Evolutionary conservation across 2,113 vertebrate genomes (phyloP).

Genomic region (human (Homo sapiens)): DNA sequence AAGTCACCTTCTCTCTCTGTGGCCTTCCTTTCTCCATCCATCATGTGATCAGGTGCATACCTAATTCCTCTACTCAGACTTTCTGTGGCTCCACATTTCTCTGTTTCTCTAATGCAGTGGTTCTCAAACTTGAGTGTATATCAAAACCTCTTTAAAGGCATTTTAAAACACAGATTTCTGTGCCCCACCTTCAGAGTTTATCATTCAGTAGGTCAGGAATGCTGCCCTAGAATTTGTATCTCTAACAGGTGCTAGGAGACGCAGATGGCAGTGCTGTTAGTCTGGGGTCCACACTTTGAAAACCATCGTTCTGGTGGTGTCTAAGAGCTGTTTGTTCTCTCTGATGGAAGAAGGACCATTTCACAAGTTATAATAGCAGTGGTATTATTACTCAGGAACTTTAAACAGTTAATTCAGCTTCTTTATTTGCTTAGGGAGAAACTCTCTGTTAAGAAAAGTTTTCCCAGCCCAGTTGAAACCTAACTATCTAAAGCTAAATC

Average conservation of each 20-base stretch:
- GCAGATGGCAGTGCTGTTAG: accelerated
- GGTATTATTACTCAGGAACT: neutral
- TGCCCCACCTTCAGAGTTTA: neutral
- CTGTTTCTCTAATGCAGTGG: neutral
- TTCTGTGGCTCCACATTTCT: neutral
- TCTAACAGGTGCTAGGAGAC: neutral
- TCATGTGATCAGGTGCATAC: neutral
- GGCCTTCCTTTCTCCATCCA: neutral
- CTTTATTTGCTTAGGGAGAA: conserved; percentile 22
- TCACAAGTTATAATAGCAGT: neutral
- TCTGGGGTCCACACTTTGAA: neutral
- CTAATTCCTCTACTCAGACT: neutral
- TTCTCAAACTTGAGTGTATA: neutral
- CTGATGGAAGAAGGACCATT: neutral
- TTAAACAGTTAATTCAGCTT: conserved; percentile 6
- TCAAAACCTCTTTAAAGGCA: neutral
- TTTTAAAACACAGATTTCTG: neutral
- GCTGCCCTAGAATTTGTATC: neutral
- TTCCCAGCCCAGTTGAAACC: neutral
- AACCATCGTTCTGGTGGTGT: neutral
- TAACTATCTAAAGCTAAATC: neutral
- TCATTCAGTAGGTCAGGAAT: neutral
- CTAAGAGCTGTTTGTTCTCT: neutral
- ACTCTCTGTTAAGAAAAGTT: neutral
- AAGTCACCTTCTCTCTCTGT: neutral